Evolutionary conservation across 1,140 invertebrate genomes (phyloP).

Genomic region (Hesperophylax magnus): DNA sequence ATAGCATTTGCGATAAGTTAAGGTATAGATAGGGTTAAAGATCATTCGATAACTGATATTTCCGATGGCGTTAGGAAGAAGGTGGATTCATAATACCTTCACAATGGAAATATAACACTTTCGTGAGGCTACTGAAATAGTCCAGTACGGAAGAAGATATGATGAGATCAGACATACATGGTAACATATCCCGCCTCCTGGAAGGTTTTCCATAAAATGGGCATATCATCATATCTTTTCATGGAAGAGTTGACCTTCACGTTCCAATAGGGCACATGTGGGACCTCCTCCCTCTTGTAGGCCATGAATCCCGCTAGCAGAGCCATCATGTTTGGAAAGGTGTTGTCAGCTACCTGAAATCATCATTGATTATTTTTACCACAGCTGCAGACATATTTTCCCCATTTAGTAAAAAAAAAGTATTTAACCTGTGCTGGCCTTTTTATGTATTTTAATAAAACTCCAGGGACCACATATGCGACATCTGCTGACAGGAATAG

Average conservation of each 20-base stretch:
- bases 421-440: neutral
- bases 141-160: too few species aligned
- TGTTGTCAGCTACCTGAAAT: constrained; percentile 77
- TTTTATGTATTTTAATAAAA: neutral
- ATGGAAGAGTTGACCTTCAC: constrained; percentile 59
- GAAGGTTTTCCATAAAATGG: constrained; percentile 79
- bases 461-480: neutral
- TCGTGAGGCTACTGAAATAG: too few species aligned
- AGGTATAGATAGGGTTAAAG: too few species aligned
- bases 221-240: constrained; percentile 74
- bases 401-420: neutral
- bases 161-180: constrained; percentile 30
- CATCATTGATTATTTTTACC: neutral
- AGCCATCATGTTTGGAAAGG: constrained; percentile 78
- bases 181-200: constrained; percentile 75
- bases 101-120: too few species aligned
- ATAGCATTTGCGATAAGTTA: too few species aligned
- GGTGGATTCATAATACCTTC: too few species aligned
- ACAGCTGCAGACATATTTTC: neutral
- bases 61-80: too few species aligned
- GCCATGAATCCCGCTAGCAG: constrained; percentile 70
- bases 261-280: constrained; percentile 48
- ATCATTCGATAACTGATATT: too few species aligned
- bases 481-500: too few species aligned
- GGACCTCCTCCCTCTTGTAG: constrained; percentile 44